Evolutionary conservation across 2,113 vertebrate species (phyloP).

Genomic region (Pollachius pollachius): DNA sequence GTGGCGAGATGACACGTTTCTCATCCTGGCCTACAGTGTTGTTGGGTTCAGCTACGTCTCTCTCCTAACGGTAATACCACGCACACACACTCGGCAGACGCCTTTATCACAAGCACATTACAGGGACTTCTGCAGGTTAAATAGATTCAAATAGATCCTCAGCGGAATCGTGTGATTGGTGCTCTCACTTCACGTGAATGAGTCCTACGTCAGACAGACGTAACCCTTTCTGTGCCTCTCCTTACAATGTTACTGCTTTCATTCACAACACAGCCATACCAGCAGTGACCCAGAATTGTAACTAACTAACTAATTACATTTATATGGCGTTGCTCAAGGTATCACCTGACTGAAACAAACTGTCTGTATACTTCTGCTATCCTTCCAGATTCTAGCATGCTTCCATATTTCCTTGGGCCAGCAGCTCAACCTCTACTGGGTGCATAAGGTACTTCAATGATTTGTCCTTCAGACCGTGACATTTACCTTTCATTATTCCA

Average conservation of each 20-base stretch:
- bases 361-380: background rate
- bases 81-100: background rate
- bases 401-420: conserved; percentile 93
- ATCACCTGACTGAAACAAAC: too few species aligned
- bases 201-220: too few species aligned
- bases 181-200: too few species aligned
- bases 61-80: conserved; percentile 81
- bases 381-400: conserved; percentile 85
- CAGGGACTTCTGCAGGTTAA: too few species aligned
- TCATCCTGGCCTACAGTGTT: conserved; percentile 84
- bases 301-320: background rate
- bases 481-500: background rate
- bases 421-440: conserved; percentile 95
- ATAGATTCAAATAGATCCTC: too few species aligned
- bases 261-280: too few species aligned
- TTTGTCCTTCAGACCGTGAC: background rate
- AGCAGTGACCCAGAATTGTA: too few species aligned
- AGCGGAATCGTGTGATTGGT: too few species aligned
- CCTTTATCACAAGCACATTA: background rate
- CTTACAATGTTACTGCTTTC: too few species aligned
- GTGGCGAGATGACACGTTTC: conserved; percentile 92
- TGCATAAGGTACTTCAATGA: conserved; percentile 87
- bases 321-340: background rate
- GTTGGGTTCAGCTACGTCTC: conserved; percentile 86
- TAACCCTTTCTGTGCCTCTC: too few species aligned